phyloP scores from a whole-genome alignment of 2,888 invertebrate genomes.

The Microplitis manilae region DNA sequence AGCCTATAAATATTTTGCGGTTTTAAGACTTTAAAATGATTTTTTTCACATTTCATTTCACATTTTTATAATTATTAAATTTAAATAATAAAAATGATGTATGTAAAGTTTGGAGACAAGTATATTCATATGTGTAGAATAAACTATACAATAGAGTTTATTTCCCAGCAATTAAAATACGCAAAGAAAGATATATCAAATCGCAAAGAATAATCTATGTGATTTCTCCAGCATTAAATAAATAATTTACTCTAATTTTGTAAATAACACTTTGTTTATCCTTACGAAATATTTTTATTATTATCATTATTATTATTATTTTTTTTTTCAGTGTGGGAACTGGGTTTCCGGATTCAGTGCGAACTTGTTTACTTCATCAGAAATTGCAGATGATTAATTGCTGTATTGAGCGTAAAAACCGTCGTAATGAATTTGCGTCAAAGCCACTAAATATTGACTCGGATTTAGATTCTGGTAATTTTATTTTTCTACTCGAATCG shows the following conservation, averaged over 20 bases:
- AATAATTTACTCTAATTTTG: background rate
- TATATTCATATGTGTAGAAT: background rate
- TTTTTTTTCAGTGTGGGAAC: slow-evolving; percentile 79
- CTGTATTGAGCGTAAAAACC: slow-evolving; percentile 79
- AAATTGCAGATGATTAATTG: slow-evolving; percentile 92
- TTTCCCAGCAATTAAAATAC: background rate
- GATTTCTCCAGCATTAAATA: background rate
- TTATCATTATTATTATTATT: slow-evolving; percentile 1
- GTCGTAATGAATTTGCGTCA: slow-evolving; percentile 72
- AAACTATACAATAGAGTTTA: background rate
- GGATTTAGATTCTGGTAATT: slow-evolving; percentile 9
- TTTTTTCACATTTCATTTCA: too few species aligned
- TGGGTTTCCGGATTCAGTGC: slow-evolving; percentile 86
- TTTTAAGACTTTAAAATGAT: background rate
- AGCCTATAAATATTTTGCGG: too few species aligned
- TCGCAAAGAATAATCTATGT: background rate
- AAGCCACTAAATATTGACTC: slow-evolving; percentile 60
- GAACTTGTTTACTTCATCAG: slow-evolving; percentile 93
- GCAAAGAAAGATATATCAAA: background rate
- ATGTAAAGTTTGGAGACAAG: background rate
- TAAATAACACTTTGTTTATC: background rate
- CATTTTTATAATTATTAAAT: too few species aligned
- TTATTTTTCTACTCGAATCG: background rate
- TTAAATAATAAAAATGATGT: too few species aligned
- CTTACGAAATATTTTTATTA: slow-evolving; percentile 10